These are phyloP conservation scores for Macroglossus sobrinus DNA, from an alignment of 2,113 vertebrate species.

Conservation along the genomic window DNA sequence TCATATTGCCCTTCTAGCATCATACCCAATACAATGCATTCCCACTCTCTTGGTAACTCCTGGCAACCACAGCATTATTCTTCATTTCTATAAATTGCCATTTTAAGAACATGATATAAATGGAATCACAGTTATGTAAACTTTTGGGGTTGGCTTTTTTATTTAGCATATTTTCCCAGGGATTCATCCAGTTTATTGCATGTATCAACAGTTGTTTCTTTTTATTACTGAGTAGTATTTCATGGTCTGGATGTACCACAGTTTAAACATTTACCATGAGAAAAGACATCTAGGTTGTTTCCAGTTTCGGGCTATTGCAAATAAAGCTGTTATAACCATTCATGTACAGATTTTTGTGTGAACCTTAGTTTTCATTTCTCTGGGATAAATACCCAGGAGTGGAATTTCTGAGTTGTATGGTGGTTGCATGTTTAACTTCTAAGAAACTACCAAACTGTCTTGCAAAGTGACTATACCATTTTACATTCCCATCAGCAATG, in stretches of 20 bases:
- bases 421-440: neutral
- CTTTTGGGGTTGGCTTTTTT: neutral
- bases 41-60: neutral
- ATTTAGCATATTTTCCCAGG: neutral
- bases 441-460: neutral
- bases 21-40: neutral
- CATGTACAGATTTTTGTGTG: too few species aligned
- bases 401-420: neutral
- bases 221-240: neutral
- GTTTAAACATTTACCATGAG: neutral
- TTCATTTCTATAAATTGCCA: neutral
- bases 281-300: neutral
- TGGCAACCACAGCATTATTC: neutral
- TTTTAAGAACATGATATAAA: neutral
- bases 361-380: too few species aligned
- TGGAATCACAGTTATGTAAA: neutral
- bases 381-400: too few species aligned
- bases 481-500: neutral
- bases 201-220: neutral
- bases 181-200: neutral
- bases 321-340: too few species aligned
- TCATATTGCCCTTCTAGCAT: neutral
- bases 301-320: neutral
- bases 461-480: neutral
- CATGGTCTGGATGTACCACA: neutral